Conservation (phyloP, 2,113 vertebrate genomes). For the Sorex fumeus region DNA sequence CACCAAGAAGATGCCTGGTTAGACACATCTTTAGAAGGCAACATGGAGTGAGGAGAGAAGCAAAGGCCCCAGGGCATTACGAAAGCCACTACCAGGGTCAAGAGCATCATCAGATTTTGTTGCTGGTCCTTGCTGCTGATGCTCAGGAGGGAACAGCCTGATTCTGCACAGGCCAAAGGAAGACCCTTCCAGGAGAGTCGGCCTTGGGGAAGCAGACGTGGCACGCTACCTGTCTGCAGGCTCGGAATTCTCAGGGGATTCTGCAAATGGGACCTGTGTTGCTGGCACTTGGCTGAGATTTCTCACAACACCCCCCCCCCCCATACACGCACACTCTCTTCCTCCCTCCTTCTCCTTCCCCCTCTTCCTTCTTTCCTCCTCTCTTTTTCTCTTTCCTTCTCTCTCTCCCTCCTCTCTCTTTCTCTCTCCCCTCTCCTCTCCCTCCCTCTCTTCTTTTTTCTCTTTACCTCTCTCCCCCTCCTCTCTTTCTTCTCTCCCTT, state of each 20-base stretch:
- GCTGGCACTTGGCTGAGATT: neutral
- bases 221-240: neutral
- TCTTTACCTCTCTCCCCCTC: too few species aligned
- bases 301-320: neutral
- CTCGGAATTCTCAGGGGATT: neutral
- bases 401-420: too few species aligned
- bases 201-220: rapidly evolving
- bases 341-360: too few species aligned
- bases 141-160: neutral
- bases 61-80: neutral
- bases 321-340: neutral
- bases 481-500: too few species aligned
- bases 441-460: too few species aligned
- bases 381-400: too few species aligned
- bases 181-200: neutral
- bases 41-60: neutral
- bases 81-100: neutral
- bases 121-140: neutral
- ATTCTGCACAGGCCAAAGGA: neutral
- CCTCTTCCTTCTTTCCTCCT: too few species aligned
- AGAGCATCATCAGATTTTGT: neutral
- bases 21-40: neutral
- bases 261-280: neutral
- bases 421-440: too few species aligned
- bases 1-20: neutral